Conservation (phyloP, 2,113 vertebrate species). For the Urocitellus parryii region DNA sequence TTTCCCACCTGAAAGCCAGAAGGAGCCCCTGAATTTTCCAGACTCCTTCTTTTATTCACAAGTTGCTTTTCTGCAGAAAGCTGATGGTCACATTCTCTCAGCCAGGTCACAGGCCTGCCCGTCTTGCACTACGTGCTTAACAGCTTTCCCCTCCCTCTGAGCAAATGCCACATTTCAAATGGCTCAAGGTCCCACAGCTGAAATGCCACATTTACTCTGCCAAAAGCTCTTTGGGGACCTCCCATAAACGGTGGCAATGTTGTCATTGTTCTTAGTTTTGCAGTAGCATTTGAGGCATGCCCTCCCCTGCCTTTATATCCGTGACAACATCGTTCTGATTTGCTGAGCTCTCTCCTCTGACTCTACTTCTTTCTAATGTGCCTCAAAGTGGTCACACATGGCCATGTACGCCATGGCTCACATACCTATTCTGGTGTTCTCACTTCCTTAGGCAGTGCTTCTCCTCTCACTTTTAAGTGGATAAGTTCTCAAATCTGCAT, state of each 20-base stretch:
- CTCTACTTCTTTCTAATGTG: slow-evolving; percentile 34
- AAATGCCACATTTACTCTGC: slow-evolving; percentile 15
- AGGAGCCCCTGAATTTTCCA: background rate
- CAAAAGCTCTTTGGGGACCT: background rate
- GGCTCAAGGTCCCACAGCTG: background rate
- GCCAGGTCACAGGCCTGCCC: background rate
- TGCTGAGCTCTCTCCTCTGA: background rate
- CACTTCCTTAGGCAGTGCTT: background rate
- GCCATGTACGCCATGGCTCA: background rate
- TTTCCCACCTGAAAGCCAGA: slow-evolving; percentile 6
- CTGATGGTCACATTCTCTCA: background rate
- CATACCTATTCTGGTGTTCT: background rate
- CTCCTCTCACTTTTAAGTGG: background rate
- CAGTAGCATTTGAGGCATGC: background rate
- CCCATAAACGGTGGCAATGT: background rate
- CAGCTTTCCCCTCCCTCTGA: background rate
- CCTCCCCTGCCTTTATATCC: background rate
- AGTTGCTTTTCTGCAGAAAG: slow-evolving; percentile 40
- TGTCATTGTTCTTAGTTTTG: background rate
- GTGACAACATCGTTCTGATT: background rate
- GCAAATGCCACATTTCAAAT: background rate
- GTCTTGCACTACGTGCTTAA: background rate
- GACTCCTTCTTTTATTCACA: background rate
- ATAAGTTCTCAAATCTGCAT: background rate
- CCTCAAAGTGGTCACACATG: background rate